These are phyloP conservation scores for Chironomus riparius DNA, from an alignment of 2,888 invertebrate genomes.

Conservation along the genomic window DNA sequence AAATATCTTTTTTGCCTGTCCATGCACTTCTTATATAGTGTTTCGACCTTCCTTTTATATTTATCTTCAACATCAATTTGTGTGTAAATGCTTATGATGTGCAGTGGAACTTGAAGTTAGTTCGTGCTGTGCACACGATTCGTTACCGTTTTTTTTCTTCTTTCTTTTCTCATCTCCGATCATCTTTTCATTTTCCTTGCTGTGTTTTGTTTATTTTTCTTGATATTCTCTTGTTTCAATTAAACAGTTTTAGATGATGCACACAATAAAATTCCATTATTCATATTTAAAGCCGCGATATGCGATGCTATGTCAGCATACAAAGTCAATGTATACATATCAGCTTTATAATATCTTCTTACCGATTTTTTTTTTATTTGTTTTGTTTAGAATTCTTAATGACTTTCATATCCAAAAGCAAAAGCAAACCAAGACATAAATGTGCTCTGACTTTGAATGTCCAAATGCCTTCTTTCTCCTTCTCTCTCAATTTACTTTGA, in stretches of 20 bases:
- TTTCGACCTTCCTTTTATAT: background rate
- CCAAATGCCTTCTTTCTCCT: background rate
- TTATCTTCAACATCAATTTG: no score
- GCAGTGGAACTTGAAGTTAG: slow-evolving; percentile 8
- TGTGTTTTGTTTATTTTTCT: background rate
- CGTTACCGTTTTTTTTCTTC: background rate
- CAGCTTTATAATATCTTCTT: slow-evolving; percentile 21
- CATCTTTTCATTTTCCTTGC: background rate
- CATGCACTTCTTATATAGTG: background rate
- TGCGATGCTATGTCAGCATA: no score
- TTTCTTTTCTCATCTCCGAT: background rate
- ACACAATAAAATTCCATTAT: slow-evolving; percentile 1
- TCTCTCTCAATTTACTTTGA: background rate
- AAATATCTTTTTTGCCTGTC: background rate
- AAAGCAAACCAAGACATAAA: background rate
- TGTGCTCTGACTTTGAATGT: background rate
- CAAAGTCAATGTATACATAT: background rate
- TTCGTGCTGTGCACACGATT: slow-evolving; percentile 28
- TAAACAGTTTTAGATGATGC: background rate
- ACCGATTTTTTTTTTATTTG: background rate
- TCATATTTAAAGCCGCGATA: background rate
- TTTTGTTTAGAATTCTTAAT: slow-evolving; percentile 21
- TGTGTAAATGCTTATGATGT: background rate
- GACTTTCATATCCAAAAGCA: background rate
- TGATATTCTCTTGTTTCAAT: background rate